Evolutionary conservation across 1,140 invertebrate genomes (phyloP).

Genomic region (Lasioglossum baleicum): DNA sequence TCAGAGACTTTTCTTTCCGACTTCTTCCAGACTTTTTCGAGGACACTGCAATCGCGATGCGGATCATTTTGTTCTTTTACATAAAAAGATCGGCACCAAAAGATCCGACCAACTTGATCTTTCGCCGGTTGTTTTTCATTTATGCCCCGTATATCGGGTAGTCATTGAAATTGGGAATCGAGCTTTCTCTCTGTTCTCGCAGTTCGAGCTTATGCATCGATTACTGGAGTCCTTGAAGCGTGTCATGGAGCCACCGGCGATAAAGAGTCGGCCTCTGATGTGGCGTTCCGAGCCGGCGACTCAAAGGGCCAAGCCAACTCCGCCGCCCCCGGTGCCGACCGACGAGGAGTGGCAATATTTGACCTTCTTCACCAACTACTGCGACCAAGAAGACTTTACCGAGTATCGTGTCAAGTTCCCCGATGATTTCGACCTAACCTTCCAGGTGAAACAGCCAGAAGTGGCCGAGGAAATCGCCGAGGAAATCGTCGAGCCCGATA

Average conservation of each 20-base stretch:
- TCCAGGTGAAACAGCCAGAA: slow-evolving; percentile 2
- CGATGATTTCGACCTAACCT: slow-evolving; percentile 62
- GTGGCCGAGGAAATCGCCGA: not conserved
- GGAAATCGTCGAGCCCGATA: not conserved
- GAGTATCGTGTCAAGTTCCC: slow-evolving; percentile 52
- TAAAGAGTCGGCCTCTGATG: slow-evolving; percentile 61
- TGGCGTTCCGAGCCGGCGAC: slow-evolving; percentile 66
- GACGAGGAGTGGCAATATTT: slow-evolving; percentile 76
- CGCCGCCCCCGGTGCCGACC: slow-evolving; percentile 66
- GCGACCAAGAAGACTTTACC: slow-evolving; percentile 74
- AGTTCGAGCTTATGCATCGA: slow-evolving; percentile 73
- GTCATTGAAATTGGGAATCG: too few relatives aligned
- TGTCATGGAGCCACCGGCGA: slow-evolving; percentile 78
- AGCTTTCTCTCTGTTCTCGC: slow-evolving; percentile 56
- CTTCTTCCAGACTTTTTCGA: too few relatives aligned
- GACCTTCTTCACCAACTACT: slow-evolving; percentile 79
- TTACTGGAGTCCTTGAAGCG: slow-evolving; percentile 64
- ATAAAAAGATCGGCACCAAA: too few relatives aligned
- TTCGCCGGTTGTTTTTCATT: too few relatives aligned
- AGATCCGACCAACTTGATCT: too few relatives aligned
- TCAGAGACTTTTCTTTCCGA: slow-evolving; percentile 59
- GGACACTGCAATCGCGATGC: too few relatives aligned
- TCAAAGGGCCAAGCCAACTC: slow-evolving; percentile 52
- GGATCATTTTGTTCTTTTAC: too few relatives aligned
- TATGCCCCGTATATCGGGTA: too few relatives aligned